Evolutionary conservation across 2,113 vertebrate species (phyloP).

Genomic region (Podilymbus podiceps): DNA sequence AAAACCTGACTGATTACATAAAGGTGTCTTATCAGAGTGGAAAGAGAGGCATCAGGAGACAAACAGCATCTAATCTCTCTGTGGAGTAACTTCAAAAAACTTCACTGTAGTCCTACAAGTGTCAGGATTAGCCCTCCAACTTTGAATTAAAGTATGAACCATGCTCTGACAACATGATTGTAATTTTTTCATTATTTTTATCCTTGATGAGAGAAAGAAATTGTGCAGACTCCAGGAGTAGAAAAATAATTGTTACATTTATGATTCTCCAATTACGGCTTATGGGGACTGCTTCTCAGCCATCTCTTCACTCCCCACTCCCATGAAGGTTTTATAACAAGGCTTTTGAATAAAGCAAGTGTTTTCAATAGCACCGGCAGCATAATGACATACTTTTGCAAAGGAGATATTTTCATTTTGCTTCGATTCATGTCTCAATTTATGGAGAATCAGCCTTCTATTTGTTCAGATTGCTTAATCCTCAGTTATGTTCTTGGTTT

Average conservation of each 20-base stretch:
- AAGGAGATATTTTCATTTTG: constrained; percentile 50
- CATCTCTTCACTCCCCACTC: constrained; percentile 52
- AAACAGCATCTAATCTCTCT: constrained; percentile 5
- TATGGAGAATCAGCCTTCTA: constrained; percentile 27
- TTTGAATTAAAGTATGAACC: constrained; percentile 65
- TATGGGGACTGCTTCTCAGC: constrained; percentile 37
- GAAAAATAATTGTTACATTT: constrained; percentile 68
- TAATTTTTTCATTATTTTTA: constrained; percentile 61
- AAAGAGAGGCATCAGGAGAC: constrained; percentile 32
- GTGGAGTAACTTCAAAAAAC: not conserved
- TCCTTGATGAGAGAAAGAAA: constrained; percentile 70
- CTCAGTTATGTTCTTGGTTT: constrained; percentile 51
- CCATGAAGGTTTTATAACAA: constrained; percentile 66
- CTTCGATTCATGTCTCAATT: constrained; percentile 43
- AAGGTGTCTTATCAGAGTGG: constrained; percentile 3
- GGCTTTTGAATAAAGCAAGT: constrained; percentile 64
- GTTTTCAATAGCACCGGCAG: constrained; percentile 63
- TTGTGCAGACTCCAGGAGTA: constrained; percentile 59
- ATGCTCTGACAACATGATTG: constrained; percentile 44
- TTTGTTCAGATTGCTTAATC: constrained; percentile 64
- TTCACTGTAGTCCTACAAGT: not conserved
- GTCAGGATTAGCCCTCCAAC: constrained; percentile 36
- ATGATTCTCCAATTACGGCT: constrained; percentile 68
- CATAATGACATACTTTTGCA: constrained; percentile 54
- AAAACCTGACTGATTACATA: constrained; percentile 28